Evolutionary conservation across 2,113 vertebrate species (phyloP).

Genomic region (Perca fluviatilis): DNA sequence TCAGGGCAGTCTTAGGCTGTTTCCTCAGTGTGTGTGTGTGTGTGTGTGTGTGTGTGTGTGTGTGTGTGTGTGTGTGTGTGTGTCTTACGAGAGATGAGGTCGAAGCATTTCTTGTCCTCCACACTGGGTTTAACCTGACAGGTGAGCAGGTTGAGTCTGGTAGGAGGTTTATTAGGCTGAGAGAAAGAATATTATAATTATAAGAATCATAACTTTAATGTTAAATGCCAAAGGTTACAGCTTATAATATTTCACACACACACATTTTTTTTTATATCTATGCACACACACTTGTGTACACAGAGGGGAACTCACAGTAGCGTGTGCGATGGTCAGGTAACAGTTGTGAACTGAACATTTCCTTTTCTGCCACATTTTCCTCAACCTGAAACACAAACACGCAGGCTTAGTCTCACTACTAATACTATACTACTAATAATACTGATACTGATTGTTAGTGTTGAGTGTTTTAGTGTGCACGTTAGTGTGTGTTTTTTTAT

Average conservation of each 20-base stretch:
- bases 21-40: background rate
- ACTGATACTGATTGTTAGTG: background rate
- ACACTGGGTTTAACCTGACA: conserved; percentile 78
- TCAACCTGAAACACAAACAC: conserved; percentile 64
- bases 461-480: background rate
- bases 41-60: background rate
- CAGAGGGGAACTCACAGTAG: conserved; percentile 63
- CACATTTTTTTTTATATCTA: too few relatives aligned
- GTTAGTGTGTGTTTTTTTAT: background rate
- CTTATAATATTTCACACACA: background rate
- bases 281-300: background rate
- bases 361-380: conserved; percentile 81
- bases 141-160: conserved; percentile 77
- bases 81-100: conserved; percentile 75
- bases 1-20: too few relatives aligned
- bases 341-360: conserved; percentile 77
- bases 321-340: conserved; percentile 78
- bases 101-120: conserved; percentile 79
- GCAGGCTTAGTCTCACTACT: background rate
- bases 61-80: background rate
- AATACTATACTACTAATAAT: too few relatives aligned
- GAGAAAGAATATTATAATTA: background rate
- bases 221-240: background rate
- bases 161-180: conserved; percentile 76
- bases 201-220: background rate